Evolutionary conservation across 2,797 vertebrate genomes (phyloP).

Genomic region (Mareca strepera): DNA sequence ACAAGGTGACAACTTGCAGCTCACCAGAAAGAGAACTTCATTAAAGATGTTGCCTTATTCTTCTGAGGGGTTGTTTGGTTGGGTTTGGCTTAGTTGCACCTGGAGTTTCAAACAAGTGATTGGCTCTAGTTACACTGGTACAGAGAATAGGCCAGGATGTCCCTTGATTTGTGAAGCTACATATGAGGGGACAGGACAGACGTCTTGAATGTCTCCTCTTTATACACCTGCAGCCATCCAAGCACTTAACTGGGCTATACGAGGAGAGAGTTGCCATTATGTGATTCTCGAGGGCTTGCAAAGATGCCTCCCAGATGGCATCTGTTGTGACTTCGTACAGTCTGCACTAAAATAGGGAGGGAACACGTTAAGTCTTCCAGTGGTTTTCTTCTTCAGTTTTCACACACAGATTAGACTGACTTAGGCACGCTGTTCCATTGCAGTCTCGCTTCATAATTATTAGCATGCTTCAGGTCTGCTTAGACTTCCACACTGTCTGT

Average conservation of each 20-base stretch:
- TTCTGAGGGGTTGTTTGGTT: not conserved
- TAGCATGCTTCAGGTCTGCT: too few species aligned
- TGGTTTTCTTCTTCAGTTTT: not conserved
- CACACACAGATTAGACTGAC: not conserved
- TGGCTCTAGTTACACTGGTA: not conserved
- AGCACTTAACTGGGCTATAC: not conserved
- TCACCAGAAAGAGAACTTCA: not conserved
- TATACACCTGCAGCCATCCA: not conserved
- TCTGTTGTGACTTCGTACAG: not conserved
- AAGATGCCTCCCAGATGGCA: not conserved
- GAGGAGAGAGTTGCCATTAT: not conserved
- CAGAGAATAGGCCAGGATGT: not conserved
- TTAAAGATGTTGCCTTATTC: not conserved
- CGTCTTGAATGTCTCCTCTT: not conserved
- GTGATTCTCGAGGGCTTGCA: not conserved
- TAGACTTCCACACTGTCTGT: not conserved
- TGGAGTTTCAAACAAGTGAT: not conserved
- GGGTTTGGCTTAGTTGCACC: not conserved
- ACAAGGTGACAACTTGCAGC: not conserved
- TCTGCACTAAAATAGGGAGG: not conserved
- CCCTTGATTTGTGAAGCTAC: not conserved
- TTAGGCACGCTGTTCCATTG: not conserved
- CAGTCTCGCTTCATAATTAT: not conserved
- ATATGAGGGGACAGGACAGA: not conserved
- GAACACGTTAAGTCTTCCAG: not conserved